Evolutionary conservation across 2,888 invertebrate species (phyloP).

Genomic region (Melieria picta): DNA sequence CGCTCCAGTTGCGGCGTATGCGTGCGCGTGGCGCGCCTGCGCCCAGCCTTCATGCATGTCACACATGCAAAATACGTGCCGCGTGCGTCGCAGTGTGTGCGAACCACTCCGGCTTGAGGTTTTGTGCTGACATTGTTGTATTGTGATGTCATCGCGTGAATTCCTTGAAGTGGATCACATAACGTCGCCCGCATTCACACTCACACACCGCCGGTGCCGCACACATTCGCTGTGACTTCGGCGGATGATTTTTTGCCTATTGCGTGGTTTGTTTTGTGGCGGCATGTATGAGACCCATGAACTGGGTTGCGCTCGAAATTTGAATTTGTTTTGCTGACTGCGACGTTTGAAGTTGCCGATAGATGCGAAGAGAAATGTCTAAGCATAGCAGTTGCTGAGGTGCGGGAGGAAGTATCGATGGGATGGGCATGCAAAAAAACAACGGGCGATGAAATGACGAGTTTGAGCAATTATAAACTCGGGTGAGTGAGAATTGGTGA

Average conservation of each 20-base stretch:
- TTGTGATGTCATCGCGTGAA: conserved; percentile 43
- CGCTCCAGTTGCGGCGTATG: conserved; percentile 6
- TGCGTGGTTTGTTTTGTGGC: neutral
- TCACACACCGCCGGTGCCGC: neutral
- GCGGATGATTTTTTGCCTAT: neutral
- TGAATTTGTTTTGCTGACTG: conserved; percentile 12
- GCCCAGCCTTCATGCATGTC: neutral
- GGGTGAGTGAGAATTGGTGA: conserved; percentile 17
- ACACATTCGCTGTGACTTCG: neutral
- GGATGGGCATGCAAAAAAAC: neutral
- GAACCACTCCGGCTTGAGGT: conserved; percentile 28
- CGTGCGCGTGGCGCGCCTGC: conserved; percentile 27
- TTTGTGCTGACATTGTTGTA: conserved; percentile 42
- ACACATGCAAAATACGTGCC: neutral
- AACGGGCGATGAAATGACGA: conserved; percentile 30
- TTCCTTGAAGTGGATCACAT: conserved; percentile 13
- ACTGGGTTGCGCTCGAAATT: conserved; percentile 25
- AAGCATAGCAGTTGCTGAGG: too few species aligned
- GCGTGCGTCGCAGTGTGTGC: conserved; percentile 24
- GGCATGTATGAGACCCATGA: conserved; percentile 33
- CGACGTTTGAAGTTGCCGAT: too few species aligned
- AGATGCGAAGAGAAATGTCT: too few species aligned
- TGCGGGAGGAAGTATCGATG: too few species aligned
- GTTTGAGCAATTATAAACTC: conserved; percentile 43
- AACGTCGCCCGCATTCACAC: neutral